phyloP scores from a whole-genome alignment of 2,797 vertebrate genomes.

The Pantherophis alleghaniensis region DNA sequence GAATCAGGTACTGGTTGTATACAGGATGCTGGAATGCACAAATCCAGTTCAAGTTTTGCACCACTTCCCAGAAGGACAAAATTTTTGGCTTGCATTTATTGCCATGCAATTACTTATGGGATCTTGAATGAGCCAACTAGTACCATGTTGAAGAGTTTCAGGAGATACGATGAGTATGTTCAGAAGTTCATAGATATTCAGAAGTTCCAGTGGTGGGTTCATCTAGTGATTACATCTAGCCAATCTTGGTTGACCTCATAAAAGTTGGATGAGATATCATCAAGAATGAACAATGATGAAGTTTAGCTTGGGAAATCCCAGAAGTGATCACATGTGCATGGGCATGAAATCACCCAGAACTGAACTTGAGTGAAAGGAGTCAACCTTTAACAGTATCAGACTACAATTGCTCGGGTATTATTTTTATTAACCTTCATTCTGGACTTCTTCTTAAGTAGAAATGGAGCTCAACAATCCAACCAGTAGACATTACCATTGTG shows the following conservation, averaged over 20 bases:
- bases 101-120: background rate
- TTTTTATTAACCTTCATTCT: background rate
- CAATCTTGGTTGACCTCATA: background rate
- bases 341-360: background rate
- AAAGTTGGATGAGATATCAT: background rate
- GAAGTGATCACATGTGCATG: background rate
- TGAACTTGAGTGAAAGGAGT: background rate
- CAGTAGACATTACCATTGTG: background rate
- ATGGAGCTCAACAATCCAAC: background rate
- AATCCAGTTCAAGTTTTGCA: background rate
- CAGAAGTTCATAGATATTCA: background rate
- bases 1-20: no score
- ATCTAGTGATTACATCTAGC: background rate
- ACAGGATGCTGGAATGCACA: no score
- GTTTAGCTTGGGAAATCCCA: background rate
- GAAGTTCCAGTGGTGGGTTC: background rate
- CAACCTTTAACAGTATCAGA: background rate
- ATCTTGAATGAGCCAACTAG: background rate
- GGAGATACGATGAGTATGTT: background rate
- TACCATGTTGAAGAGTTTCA: background rate
- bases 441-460: background rate
- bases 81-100: background rate
- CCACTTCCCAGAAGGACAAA: background rate
- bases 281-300: background rate
- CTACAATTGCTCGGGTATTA: background rate